These are phyloP conservation scores for Agrypnus murinus DNA, from an alignment of 2,888 invertebrate genomes.

Conservation along the genomic window DNA sequence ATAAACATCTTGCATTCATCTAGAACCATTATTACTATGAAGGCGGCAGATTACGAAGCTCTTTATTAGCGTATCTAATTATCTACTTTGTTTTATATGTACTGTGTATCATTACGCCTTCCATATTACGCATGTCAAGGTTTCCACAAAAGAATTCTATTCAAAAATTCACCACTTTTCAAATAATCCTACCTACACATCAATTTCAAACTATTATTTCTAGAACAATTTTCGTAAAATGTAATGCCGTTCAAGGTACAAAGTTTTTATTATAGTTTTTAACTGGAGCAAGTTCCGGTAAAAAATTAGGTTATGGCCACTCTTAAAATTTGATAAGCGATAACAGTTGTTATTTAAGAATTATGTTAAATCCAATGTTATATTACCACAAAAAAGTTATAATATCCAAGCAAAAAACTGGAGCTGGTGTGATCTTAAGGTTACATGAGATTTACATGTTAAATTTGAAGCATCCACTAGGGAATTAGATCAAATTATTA, in stretches of 20 bases:
- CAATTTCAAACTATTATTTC: slow-evolving; percentile 5
- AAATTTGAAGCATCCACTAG: no score
- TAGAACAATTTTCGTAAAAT: slow-evolving; percentile 5
- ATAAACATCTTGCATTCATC: no score
- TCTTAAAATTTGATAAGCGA: not conserved
- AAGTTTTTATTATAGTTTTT: slow-evolving; percentile 8
- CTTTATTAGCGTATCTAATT: slow-evolving; percentile 24
- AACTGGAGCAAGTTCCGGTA: not conserved
- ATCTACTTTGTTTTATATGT: slow-evolving; percentile 15
- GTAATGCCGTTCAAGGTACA: not conserved
- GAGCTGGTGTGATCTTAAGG: no score
- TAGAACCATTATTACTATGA: not conserved
- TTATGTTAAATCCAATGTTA: no score
- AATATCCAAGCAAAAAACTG: no score
- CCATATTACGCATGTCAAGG: slow-evolving; percentile 11
- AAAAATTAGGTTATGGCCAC: slow-evolving; percentile 1
- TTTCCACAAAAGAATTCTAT: slow-evolving; percentile 15
- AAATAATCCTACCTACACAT: slow-evolving; percentile 2
- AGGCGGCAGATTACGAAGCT: slow-evolving; percentile 7
- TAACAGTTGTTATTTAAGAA: no score
- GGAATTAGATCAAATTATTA: no score
- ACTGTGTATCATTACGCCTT: slow-evolving; percentile 11
- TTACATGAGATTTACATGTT: no score
- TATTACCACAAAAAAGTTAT: no score
- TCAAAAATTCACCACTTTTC: slow-evolving; percentile 12